phyloP scores from a whole-genome alignment of 2,113 vertebrate genomes.

The Thoracochromis brauschi region DNA sequence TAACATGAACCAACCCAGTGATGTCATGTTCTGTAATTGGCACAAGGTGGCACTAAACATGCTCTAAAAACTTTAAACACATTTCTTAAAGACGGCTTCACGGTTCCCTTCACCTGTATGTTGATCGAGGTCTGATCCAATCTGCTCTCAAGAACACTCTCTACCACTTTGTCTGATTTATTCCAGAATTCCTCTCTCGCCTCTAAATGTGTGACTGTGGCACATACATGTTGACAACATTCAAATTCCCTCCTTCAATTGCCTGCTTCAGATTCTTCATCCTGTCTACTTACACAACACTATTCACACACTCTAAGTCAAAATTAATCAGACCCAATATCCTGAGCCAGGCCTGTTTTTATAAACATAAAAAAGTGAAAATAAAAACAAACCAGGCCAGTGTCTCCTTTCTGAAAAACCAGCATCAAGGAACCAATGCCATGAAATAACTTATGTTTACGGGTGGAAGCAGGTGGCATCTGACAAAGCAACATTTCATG shows the following conservation, averaged over 20 bases:
- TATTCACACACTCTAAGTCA: not conserved
- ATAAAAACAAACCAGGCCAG: not conserved
- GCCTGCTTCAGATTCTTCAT: not conserved
- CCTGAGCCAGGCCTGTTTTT: not conserved
- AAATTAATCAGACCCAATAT: not conserved
- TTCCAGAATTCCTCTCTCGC: not conserved
- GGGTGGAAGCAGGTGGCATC: not conserved
- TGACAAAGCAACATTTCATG: not conserved
- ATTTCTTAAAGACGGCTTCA: not conserved
- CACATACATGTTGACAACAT: not conserved
- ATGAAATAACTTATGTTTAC: not conserved
- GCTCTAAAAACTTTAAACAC: not conserved
- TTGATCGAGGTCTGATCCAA: not conserved
- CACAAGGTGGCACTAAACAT: not conserved
- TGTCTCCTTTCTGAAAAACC: not conserved
- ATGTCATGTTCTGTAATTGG: not conserved
- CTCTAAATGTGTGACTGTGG: not conserved
- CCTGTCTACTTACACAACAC: not conserved
- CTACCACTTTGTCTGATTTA: not conserved
- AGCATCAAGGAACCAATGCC: not conserved
- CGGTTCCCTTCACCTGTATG: not conserved
- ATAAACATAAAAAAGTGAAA: not conserved
- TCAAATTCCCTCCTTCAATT: not conserved
- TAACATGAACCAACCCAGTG: not conserved
- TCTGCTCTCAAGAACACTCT: not conserved